A percentile compares a stretch with the other conserved stretches of the same genome.
phyloP scores from a whole-genome alignment of 2,888 invertebrate genomes.

The Conops quadrifasciatus region DNA sequence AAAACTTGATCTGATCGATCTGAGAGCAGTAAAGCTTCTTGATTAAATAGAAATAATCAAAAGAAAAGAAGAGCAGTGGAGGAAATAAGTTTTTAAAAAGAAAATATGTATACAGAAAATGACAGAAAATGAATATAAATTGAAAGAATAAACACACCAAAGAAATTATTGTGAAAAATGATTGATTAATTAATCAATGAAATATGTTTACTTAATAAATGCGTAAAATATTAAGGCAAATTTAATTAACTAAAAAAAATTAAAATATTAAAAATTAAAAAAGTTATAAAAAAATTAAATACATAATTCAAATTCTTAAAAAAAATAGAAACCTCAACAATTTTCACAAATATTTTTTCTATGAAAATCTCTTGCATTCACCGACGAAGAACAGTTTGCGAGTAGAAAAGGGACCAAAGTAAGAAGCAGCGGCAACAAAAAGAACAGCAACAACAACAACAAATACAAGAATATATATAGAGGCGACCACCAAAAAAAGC shows the following conservation, averaged over 20 bases:
- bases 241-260: not conserved
- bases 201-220: no score
- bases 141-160: no score
- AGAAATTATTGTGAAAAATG: no score
- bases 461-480: not conserved
- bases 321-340: not conserved
- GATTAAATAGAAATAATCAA: no score
- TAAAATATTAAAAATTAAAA: not conserved
- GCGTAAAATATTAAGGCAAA: no score
- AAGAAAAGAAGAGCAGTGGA: not conserved
- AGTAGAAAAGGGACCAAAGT: conserved; percentile 1
- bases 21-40: no score
- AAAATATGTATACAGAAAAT: not conserved
- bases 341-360: not conserved
- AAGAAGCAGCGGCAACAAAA: not conserved
- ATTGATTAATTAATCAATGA: no score
- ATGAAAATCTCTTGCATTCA: not conserved
- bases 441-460: not conserved
- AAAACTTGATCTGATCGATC: no score
- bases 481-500: no score
- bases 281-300: not conserved
- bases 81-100: not conserved
- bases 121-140: no score
- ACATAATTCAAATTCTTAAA: not conserved
- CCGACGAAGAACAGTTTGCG: not conserved